Evolutionary conservation across 1,140 invertebrate species (phyloP).

Genomic region (Radopholus similis): DNA sequence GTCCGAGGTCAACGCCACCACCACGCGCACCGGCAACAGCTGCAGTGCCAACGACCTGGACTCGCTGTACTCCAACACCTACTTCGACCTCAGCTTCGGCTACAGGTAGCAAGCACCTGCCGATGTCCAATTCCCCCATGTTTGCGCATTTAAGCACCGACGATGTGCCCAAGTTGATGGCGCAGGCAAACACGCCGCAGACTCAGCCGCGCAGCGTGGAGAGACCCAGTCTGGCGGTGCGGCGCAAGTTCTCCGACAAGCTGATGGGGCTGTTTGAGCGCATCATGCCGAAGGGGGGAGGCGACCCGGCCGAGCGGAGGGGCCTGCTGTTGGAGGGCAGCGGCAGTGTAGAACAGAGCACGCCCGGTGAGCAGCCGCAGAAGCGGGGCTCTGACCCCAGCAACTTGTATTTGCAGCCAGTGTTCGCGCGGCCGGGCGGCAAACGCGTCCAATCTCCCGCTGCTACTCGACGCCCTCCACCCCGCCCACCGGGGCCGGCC

Average conservation of each 20-base stretch:
- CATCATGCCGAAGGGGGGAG: neutral
- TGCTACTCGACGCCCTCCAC: conserved; percentile 3
- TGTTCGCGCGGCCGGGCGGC: neutral
- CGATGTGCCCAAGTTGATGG: conserved; percentile 35
- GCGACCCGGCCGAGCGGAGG: neutral
- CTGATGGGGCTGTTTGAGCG: neutral
- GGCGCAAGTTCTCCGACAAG: conserved; percentile 15
- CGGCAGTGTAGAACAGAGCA: neutral
- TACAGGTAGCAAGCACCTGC: too few species aligned
- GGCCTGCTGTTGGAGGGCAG: neutral
- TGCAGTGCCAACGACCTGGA: conserved; percentile 34
- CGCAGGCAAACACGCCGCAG: conserved; percentile 27
- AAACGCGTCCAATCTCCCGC: neutral
- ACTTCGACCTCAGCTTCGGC: conserved; percentile 38
- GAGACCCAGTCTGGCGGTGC: neutral
- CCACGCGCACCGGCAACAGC: conserved; percentile 17
- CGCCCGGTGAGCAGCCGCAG: neutral
- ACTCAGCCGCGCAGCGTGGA: neutral
- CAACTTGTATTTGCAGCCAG: too few species aligned
- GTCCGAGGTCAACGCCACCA: conserved; percentile 26
- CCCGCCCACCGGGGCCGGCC: neutral
- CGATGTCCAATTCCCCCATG: too few species aligned
- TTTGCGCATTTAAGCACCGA: conserved; percentile 43
- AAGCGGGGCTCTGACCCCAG: neutral
- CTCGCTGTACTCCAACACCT: conserved; percentile 35